phyloP scores from a whole-genome alignment of 2,888 invertebrate genomes.

The Abrostola tripartita region DNA sequence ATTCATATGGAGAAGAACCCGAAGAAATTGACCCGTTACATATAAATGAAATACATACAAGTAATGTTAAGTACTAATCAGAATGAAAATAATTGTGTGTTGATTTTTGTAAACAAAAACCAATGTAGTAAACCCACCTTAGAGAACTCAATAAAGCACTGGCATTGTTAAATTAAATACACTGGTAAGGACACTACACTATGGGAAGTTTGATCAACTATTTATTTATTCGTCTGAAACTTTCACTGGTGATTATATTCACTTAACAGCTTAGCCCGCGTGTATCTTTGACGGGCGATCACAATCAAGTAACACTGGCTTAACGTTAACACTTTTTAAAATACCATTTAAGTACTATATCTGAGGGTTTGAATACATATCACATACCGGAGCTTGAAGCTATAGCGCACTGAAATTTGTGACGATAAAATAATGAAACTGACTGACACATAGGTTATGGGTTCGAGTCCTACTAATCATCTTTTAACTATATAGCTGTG shows the following conservation, averaged over 20 bases:
- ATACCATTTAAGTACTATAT: conserved; percentile 18
- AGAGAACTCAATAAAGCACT: not conserved
- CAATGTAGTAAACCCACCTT: too few species aligned
- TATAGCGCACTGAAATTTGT: not conserved
- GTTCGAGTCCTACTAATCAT: not conserved
- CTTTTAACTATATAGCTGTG: too few species aligned
- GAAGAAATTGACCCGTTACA: too few species aligned
- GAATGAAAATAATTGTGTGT: too few species aligned
- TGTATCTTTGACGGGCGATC: conserved; percentile 46
- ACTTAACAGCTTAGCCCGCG: conserved; percentile 25
- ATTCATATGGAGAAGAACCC: too few species aligned
- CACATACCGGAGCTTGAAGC: not conserved
- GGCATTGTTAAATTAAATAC: not conserved
- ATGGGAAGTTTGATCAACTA: not conserved
- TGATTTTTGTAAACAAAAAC: too few species aligned
- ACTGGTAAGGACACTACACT: conserved; percentile 4
- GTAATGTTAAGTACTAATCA: too few species aligned
- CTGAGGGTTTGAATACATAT: conserved; percentile 11
- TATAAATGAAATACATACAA: too few species aligned
- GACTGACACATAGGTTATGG: not conserved
- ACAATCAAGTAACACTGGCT: conserved; percentile 42
- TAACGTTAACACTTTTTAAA: conserved; percentile 31
- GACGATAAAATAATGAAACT: not conserved
- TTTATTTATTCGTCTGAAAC: conserved; percentile 1
- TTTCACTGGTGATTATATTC: conserved; percentile 11